A percentile compares a stretch with the other conserved stretches of the same genome.
Conservation (phyloP, 2,797 vertebrate species). For the Dermochelys coriacea region DNA sequence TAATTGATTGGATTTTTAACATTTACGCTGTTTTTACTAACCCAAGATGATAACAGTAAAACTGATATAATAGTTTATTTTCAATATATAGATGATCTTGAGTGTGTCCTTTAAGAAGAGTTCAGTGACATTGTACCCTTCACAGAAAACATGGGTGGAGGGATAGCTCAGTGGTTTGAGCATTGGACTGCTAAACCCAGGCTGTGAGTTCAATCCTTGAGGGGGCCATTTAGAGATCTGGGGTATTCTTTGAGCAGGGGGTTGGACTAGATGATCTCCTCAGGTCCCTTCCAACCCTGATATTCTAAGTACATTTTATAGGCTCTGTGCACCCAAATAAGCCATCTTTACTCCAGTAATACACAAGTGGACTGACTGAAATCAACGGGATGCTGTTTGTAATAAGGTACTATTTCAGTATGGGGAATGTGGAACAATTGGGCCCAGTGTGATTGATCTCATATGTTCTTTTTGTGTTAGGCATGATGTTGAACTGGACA, state of each 20-base stretch:
- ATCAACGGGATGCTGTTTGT: constrained; percentile 20
- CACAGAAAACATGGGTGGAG: accelerated
- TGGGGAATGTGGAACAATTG: constrained; percentile 67
- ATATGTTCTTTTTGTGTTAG: constrained; percentile 33
- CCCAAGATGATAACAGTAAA: not conserved
- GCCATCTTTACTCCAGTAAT: not conserved
- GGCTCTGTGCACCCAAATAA: constrained; percentile 32
- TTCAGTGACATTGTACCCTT: accelerated
- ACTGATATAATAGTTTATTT: not conserved
- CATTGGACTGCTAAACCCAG: too few species aligned
- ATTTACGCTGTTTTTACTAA: not conserved
- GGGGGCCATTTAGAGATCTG: too few species aligned
- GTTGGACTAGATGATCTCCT: too few species aligned
- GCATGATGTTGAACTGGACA: constrained; percentile 1
- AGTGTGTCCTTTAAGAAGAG: not conserved
- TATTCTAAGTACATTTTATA: not conserved
- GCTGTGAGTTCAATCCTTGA: too few species aligned
- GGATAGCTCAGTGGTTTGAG: too few species aligned
- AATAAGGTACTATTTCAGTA: constrained; percentile 35
- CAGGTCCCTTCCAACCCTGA: too few species aligned
- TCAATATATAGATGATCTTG: not conserved
- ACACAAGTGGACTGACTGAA: constrained; percentile 4
- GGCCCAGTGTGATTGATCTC: constrained; percentile 43
- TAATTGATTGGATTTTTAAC: not conserved
- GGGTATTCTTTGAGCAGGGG: too few species aligned